Conservation (phyloP, 2,888 invertebrate genomes). For the Cheilosia vernalis region DNA sequence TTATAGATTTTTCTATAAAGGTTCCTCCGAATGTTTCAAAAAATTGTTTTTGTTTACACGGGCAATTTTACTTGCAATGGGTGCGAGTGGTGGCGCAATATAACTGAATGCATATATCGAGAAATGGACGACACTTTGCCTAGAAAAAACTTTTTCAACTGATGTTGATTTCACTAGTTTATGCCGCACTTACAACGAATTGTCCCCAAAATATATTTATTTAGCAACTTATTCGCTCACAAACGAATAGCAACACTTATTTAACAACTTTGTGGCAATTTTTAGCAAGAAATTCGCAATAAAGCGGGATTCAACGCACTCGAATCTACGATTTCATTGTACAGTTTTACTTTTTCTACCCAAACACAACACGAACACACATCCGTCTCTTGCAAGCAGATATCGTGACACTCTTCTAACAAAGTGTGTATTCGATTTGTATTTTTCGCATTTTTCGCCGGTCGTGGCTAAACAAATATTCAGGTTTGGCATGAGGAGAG, state of each 20-base stretch:
- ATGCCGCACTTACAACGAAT: not conserved
- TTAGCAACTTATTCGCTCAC: not conserved
- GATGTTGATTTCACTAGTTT: slow-evolving; percentile 13
- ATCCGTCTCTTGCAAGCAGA: not conserved
- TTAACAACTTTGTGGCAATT: not conserved
- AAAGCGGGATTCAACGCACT: slow-evolving; percentile 33
- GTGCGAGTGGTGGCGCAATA: slow-evolving; percentile 13
- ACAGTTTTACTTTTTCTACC: slow-evolving; percentile 5
- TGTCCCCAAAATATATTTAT: not conserved
- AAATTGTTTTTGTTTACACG: slow-evolving; percentile 42
- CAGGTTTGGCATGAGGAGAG: slow-evolving; percentile 24
- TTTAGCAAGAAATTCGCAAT: not conserved
- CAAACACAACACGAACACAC: no score
- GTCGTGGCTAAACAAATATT: not conserved
- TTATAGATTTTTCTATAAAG: not conserved
- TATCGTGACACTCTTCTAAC: not conserved
- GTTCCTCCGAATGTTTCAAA: not conserved
- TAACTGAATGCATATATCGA: not conserved
- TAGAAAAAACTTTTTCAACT: slow-evolving; percentile 24
- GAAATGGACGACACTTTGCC: slow-evolving; percentile 15
- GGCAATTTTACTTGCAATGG: not conserved
- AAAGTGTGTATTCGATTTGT: not conserved
- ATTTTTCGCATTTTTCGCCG: not conserved
- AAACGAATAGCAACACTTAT: not conserved
- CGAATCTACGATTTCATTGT: slow-evolving; percentile 17